These are phyloP conservation scores for Aphelenchoides avenae DNA, from an alignment of 1,140 invertebrate species.

Conservation along the genomic window DNA sequence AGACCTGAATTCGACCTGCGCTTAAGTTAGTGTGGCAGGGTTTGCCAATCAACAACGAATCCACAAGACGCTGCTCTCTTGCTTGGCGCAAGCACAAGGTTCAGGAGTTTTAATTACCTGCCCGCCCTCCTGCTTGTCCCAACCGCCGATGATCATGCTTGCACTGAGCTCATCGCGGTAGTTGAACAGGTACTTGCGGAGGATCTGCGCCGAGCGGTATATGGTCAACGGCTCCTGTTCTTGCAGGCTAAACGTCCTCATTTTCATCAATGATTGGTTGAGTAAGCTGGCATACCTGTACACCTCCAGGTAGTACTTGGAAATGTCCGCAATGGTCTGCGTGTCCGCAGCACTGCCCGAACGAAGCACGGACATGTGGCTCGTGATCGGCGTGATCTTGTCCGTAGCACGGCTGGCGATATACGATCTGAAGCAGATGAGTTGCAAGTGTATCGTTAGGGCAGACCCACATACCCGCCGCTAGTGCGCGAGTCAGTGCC, in stretches of 20 bases:
- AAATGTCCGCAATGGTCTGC: constrained; percentile 89
- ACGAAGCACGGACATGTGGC: constrained; percentile 90
- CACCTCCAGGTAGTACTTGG: constrained; percentile 82
- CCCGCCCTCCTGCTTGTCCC: constrained; percentile 81
- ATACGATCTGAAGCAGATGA: constrained; percentile 69
- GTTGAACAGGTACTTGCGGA: constrained; percentile 87
- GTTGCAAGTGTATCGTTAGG: constrained; percentile 1
- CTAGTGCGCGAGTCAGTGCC: constrained; percentile 94
- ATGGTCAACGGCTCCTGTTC: constrained; percentile 79
- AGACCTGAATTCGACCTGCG: no score
- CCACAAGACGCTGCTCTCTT: no score
- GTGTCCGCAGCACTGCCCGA: constrained; percentile 96
- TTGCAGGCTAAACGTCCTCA: constrained; percentile 74
- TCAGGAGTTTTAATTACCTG: no score
- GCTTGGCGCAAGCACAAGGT: no score
- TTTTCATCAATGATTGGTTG: constrained; percentile 70
- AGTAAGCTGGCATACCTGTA: constrained; percentile 64
- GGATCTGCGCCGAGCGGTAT: constrained; percentile 80
- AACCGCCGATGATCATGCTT: constrained; percentile 80
- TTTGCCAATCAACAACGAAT: no score
- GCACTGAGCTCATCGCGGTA: constrained; percentile 85
- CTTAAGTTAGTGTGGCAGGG: no score
- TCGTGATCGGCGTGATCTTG: constrained; percentile 86
- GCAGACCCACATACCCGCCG: constrained; percentile 70
- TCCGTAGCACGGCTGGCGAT: constrained; percentile 90